A percentile compares a stretch with the other conserved stretches of the same genome.
Conservation (phyloP, 2,113 vertebrate genomes). For the Pogona vitticeps region DNA sequence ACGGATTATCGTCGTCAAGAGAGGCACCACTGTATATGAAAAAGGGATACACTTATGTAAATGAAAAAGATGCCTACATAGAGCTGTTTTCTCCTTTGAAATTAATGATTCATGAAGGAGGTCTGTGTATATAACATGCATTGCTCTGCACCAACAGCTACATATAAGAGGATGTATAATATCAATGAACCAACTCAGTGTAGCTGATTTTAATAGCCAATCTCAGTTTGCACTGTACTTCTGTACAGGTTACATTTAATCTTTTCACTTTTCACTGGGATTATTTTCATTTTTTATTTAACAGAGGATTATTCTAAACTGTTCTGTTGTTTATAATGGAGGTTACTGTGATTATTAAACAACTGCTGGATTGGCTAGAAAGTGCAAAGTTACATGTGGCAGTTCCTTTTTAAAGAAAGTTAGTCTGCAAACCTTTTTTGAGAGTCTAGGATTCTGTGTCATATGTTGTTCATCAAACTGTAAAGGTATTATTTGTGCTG, state of each 20-base stretch:
- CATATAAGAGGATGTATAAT: background rate
- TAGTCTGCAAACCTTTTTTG: constrained; percentile 47
- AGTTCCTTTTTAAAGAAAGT: constrained; percentile 32
- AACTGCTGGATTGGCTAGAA: background rate
- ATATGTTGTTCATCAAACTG: constrained; percentile 69
- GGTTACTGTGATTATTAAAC: background rate
- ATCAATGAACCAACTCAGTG: constrained; percentile 10
- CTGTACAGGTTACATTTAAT: constrained; percentile 13
- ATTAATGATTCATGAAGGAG: background rate
- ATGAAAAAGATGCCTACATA: background rate
- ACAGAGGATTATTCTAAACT: constrained; percentile 6
- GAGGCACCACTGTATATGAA: too few relatives aligned
- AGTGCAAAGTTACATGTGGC: constrained; percentile 26
- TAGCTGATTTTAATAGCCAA: constrained; percentile 21
- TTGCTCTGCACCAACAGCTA: too few relatives aligned
- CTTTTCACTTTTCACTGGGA: background rate
- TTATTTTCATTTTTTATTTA: constrained; percentile 28
- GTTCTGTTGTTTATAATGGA: constrained; percentile 12
- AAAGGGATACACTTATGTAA: too few relatives aligned
- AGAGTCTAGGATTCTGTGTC: constrained; percentile 40
- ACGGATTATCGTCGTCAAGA: too few relatives aligned
- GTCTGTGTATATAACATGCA: background rate
- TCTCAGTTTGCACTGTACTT: background rate
- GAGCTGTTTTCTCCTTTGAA: background rate
- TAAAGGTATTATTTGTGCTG: constrained; percentile 66